Conservation (phyloP, 2,113 vertebrate genomes). For the Alouatta palliata region DNA sequence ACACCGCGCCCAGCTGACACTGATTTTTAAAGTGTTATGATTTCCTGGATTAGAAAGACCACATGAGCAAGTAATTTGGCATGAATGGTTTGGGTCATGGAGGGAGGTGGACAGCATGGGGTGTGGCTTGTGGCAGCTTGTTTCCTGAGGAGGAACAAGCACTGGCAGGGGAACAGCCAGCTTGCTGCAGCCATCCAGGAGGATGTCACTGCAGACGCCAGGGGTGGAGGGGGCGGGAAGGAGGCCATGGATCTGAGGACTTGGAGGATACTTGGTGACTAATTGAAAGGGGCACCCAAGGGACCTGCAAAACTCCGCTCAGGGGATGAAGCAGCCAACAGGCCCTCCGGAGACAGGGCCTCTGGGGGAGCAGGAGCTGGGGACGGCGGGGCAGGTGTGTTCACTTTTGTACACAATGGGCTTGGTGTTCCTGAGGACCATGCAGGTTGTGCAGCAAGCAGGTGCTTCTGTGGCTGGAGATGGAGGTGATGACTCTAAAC, state of each 20-base stretch:
- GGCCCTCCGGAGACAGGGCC: neutral
- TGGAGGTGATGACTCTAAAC: neutral
- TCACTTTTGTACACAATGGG: neutral
- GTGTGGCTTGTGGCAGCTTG: neutral
- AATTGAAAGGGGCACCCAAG: neutral
- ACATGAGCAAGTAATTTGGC: neutral
- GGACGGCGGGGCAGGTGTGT: too few relatives aligned
- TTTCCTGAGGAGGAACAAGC: too few relatives aligned
- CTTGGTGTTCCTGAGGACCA: neutral
- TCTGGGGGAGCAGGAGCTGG: neutral
- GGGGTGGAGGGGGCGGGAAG: neutral
- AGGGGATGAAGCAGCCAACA: too few relatives aligned
- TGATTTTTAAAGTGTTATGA: too few relatives aligned
- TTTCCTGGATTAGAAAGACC: neutral
- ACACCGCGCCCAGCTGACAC: fast-evolving
- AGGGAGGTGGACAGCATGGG: neutral
- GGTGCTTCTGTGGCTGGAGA: neutral
- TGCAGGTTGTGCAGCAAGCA: neutral
- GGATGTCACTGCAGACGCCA: neutral
- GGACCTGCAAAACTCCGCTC: neutral
- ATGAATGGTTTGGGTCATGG: neutral
- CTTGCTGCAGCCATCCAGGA: neutral
- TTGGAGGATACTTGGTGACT: neutral
- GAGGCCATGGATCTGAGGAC: neutral
- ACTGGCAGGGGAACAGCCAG: neutral